phyloP scores from a whole-genome alignment of 2,888 invertebrate genomes.

The Magallana nippona region DNA sequence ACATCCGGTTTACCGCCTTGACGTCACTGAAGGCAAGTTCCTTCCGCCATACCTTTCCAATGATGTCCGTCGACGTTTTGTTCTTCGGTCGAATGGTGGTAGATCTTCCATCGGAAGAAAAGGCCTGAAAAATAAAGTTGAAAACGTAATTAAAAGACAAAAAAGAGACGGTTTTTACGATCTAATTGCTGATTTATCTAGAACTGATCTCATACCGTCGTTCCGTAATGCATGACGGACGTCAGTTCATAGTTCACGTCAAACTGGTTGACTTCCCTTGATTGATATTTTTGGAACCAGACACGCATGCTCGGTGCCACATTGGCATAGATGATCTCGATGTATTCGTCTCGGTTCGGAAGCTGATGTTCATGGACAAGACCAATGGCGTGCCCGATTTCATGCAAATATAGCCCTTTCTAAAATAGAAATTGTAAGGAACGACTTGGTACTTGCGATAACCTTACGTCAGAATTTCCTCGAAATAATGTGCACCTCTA shows the following conservation, averaged over 20 bases:
- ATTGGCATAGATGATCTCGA: conserved; percentile 67
- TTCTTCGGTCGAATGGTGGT: conserved; percentile 71
- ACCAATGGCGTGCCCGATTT: conserved; percentile 75
- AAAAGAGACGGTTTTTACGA: too few species aligned
- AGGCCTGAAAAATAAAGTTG: conserved; percentile 64
- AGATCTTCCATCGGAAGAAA: conserved; percentile 68
- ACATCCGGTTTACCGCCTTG: conserved; percentile 73
- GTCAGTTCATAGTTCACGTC: conserved; percentile 71
- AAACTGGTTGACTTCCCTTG: conserved; percentile 66
- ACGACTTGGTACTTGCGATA: too few species aligned
- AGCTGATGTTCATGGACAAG: conserved; percentile 76
- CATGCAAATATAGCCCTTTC: conserved; percentile 76
- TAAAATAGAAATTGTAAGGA: conserved; percentile 50
- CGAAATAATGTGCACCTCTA: too few species aligned
- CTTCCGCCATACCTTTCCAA: conserved; percentile 72
- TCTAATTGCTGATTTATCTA: too few species aligned
- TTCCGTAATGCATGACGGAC: conserved; percentile 76
- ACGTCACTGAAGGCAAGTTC: conserved; percentile 73
- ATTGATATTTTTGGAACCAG: conserved; percentile 74
- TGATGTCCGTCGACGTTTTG: conserved; percentile 60
- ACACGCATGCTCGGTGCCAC: conserved; percentile 73
- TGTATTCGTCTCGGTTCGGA: conserved; percentile 70
- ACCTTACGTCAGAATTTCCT: too few species aligned
- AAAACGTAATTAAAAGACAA: background rate
- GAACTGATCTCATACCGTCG: conserved; percentile 63